phyloP scores from a whole-genome alignment of 2,113 vertebrate species.

The Platanista minor region DNA sequence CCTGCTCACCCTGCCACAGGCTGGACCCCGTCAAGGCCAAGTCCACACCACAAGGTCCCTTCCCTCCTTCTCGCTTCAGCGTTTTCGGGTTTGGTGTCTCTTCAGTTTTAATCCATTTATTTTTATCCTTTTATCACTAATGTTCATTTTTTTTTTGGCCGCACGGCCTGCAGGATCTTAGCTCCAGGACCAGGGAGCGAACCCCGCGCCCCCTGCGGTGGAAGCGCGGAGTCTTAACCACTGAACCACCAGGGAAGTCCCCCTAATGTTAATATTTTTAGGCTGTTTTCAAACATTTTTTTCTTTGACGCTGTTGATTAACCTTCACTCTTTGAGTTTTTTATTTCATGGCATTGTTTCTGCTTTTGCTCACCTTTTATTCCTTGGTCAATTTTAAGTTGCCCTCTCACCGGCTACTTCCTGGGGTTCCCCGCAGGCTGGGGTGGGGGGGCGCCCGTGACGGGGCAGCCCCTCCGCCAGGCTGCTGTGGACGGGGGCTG shows the following conservation, averaged over 20 bases:
- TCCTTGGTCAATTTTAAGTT: not conserved
- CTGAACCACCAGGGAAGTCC: too few species aligned
- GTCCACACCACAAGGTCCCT: not conserved
- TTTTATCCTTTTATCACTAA: not conserved
- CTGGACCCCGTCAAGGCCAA: too few species aligned
- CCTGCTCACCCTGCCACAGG: not conserved
- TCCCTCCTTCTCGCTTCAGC: not conserved
- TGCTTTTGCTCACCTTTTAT: not conserved
- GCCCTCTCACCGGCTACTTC: not conserved
- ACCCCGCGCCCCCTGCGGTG: rapidly evolving
- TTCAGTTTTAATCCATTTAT: not conserved
- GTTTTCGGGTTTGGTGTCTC: rapidly evolving
- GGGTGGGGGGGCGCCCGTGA: not conserved
- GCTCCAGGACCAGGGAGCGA: too few species aligned
- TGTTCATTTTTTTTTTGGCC: too few species aligned
- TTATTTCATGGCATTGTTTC: not conserved
- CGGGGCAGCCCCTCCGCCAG: not conserved
- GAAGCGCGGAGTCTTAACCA: too few species aligned
- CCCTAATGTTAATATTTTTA: not conserved
- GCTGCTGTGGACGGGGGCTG: not conserved
- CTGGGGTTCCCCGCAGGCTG: not conserved
- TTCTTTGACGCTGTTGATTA: not conserved
- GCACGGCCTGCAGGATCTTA: too few species aligned
- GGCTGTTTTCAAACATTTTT: not conserved
- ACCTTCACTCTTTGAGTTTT: not conserved